Evolutionary conservation across 1,140 invertebrate genomes (phyloP), one percentile per base, ranked within the genome.

Genomic region (Heliconius congener): DNA sequence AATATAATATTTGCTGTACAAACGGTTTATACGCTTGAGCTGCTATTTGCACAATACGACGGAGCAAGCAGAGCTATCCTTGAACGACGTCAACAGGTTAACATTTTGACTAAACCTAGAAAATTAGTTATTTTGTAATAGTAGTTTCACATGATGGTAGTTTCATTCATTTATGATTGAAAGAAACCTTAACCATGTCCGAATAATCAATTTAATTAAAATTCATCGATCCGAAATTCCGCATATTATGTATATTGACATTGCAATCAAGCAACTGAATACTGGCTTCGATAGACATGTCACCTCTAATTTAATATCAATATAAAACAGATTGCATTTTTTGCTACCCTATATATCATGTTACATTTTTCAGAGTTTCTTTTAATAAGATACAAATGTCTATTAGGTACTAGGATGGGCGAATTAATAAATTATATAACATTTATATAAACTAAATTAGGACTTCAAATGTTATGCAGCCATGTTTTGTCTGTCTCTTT

Each of bases 1-100:
- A 89, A 88, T 89, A 90, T 88, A 90, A 90, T 90, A 91, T 91
- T 93, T 92, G 83, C 87, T 73, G 81, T 83, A 83, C 87, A 90
- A 91, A 90, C 85, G 83, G 78, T 75, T 81, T 78, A 77, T 83
- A 84, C 76, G 80, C 81, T 86, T 86, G 83, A 85, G 84, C 85
- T 79, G 87, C 86, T 90, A 90, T 90, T 90, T 89, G 88, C 88
- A 83, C 60, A n/a, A 66, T 87, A 87, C 84, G 81, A 82, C 83
- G 82, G 78, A 75, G 78, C 79, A 87, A 87, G 87, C 85, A 86
- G 86, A 86, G 80, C 74, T 83, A 87, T 91, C 90, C 87, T 90
- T 89, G 85, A 88, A 86, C 57, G 75, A 77, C 78, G 76, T 82
- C 84, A 85, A 87, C 86, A 87, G 89, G 91, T 89, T 87, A 80